phyloP scores from a whole-genome alignment of 2,888 invertebrate genomes.

The Gastrophysa polygoni region DNA sequence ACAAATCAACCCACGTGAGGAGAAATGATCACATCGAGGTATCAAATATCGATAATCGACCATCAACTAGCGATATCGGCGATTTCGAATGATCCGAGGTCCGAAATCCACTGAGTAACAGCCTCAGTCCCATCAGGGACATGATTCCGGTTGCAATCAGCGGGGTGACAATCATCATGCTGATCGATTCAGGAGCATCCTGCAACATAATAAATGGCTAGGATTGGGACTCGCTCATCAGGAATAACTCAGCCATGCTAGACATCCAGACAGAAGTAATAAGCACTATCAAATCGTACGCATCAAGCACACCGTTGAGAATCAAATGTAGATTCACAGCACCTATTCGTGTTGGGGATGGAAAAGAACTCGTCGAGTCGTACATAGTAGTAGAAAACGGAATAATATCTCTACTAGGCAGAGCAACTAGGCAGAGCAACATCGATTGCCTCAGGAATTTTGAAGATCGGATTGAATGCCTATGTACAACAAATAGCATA shows the following conservation, averaged over 20 bases:
- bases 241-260: neutral
- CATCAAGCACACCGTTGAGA: neutral
- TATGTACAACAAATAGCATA: neutral
- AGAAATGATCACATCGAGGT: neutral
- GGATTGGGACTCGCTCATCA: constrained; percentile 7
- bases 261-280: constrained; percentile 4
- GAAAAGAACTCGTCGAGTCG: constrained; percentile 4
- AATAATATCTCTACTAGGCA: constrained; percentile 15
- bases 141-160: neutral
- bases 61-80: constrained; percentile 9
- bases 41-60: constrained; percentile 5
- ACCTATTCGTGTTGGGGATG: constrained; percentile 10
- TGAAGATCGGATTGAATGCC: constrained; percentile 15
- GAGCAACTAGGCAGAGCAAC: constrained; percentile 6
- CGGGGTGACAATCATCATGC: constrained; percentile 8
- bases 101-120: neutral
- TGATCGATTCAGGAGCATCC: constrained; percentile 18
- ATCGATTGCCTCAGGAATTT: constrained; percentile 8
- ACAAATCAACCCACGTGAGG: neutral
- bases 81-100: constrained; percentile 12
- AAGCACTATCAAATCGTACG: constrained; percentile 10
- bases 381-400: constrained; percentile 15
- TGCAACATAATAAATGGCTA: constrained; percentile 12
- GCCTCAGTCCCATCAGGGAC: neutral
- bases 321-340: constrained; percentile 15